Percentiles rank a stretch among this genome's conserved stretches.
Evolutionary conservation across 1,140 invertebrate genomes (phyloP).

Genomic region (Drosophila pseudoobscura): DNA sequence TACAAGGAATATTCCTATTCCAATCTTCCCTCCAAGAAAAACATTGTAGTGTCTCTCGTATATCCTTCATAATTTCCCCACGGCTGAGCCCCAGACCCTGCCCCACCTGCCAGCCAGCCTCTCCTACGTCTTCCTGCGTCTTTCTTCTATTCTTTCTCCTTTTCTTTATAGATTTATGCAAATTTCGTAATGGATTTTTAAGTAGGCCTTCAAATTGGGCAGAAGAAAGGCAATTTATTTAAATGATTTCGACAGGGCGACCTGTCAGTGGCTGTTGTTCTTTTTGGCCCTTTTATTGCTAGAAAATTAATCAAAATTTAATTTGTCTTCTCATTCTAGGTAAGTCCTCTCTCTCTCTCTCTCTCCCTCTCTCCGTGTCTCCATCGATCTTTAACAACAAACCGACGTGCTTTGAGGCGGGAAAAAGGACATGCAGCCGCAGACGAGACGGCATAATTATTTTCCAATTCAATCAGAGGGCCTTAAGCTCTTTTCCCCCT

Average conservation of each 20-base stretch:
- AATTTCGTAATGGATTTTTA: constrained; percentile 82
- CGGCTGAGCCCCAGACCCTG: too few species aligned
- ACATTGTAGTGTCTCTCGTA: too few species aligned
- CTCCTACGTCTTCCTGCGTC: background rate
- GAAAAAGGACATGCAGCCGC: constrained; percentile 28
- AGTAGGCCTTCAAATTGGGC: constrained; percentile 79
- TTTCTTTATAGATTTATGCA: constrained; percentile 68
- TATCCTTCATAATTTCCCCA: too few species aligned
- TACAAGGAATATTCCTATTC: background rate
- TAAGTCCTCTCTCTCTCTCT: constrained; percentile 31
- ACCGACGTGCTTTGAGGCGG: background rate
- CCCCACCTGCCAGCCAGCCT: background rate
- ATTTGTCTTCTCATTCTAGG: constrained; percentile 66
- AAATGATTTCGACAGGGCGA: constrained; percentile 61
- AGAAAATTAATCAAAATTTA: constrained; percentile 72
- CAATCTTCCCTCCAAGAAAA: too few species aligned
- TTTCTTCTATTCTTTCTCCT: constrained; percentile 12
- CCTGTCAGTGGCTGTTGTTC: constrained; percentile 15
- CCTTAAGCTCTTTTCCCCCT: constrained; percentile 37
- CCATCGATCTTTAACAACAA: constrained; percentile 22
- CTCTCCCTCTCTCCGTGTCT: too few species aligned
- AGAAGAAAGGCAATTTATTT: constrained; percentile 74
- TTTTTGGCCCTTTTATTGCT: constrained; percentile 21
- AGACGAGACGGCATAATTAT: constrained; percentile 65
- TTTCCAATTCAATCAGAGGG: constrained; percentile 72